These are phyloP conservation scores for Tyto alba DNA, from an alignment of 2,113 vertebrate genomes.

Conservation along the genomic window DNA sequence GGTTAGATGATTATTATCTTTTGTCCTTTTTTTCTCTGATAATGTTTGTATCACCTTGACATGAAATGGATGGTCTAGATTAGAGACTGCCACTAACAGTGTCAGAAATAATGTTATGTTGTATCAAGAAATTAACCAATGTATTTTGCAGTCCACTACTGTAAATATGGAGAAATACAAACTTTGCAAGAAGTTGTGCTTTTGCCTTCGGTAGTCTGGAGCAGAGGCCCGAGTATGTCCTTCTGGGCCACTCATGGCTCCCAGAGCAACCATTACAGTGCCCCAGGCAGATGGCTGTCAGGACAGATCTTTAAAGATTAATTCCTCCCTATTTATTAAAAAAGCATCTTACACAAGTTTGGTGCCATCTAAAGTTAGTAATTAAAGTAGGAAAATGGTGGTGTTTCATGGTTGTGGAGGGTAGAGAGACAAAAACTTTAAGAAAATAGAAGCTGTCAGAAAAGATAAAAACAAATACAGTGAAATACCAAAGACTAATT, in stretches of 20 bases:
- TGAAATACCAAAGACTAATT: background rate
- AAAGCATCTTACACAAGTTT: background rate
- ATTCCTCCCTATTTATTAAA: background rate
- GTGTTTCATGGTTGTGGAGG: background rate
- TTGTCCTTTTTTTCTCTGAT: background rate
- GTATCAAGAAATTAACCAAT: background rate
- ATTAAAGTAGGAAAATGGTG: background rate
- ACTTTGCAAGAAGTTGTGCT: background rate
- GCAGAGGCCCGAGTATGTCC: background rate
- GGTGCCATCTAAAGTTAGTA: background rate
- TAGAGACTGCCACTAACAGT: conserved; percentile 63
- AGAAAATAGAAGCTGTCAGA: background rate
- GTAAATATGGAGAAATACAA: background rate
- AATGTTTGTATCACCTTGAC: conserved; percentile 70
- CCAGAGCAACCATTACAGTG: background rate
- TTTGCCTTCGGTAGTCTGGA: background rate
- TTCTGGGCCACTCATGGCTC: background rate
- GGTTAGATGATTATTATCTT: background rate
- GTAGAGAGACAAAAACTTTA: background rate
- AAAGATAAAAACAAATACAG: background rate
- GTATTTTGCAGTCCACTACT: background rate
- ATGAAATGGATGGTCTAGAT: conserved; percentile 72
- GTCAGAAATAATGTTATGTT: conserved; percentile 69
- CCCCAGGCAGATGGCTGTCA: background rate
- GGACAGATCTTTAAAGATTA: background rate